Evolutionary conservation across 1,140 invertebrate species (phyloP).

Genomic region (Yoshiicerus persimilis): DNA sequence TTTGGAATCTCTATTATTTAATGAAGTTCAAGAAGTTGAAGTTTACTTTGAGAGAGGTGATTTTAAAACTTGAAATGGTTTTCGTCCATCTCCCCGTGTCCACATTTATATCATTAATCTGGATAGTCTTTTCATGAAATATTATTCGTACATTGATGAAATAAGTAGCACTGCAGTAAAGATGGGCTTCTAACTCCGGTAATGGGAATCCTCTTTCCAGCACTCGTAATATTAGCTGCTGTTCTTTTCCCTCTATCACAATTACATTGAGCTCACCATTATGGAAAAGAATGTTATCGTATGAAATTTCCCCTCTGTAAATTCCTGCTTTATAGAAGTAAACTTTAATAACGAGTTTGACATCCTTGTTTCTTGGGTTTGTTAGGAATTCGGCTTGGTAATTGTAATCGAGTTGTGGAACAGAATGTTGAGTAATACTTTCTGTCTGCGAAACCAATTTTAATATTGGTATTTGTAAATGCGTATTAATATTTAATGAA

Average conservation of each 20-base stretch:
- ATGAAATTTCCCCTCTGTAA: not conserved
- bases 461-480: too few relatives aligned
- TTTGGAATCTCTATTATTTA: too few relatives aligned
- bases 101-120: not conserved
- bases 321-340: not conserved
- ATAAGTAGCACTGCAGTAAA: not conserved
- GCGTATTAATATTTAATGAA: too few relatives aligned
- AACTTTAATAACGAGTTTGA: not conserved
- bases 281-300: not conserved
- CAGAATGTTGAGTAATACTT: not conserved
- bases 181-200: not conserved
- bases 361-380: not conserved
- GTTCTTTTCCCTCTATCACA: not conserved
- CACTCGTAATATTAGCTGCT: not conserved
- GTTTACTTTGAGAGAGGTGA: not conserved
- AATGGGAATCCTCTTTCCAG: not conserved
- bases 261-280: not conserved
- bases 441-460: not conserved
- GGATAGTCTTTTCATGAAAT: not conserved
- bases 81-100: not conserved
- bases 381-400: not conserved
- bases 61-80: not conserved
- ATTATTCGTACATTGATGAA: not conserved
- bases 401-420: not conserved
- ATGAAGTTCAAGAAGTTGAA: too few relatives aligned